phyloP scores from a whole-genome alignment of 2,888 invertebrate species.

The Drosophila subquinaria region DNA sequence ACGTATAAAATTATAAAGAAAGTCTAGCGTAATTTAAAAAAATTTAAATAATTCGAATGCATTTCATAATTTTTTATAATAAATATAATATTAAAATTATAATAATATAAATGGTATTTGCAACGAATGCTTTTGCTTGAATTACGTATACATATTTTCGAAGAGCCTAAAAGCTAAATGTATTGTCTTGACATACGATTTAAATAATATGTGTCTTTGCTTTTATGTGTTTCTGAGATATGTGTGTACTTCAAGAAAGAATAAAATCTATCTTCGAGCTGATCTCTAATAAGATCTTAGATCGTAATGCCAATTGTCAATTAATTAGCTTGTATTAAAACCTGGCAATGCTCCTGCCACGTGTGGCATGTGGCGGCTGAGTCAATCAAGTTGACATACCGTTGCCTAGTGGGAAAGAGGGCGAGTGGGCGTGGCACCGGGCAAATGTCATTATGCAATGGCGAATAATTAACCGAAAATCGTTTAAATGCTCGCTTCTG shows the following conservation, averaged over 20 bases:
- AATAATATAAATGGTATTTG: too few species aligned
- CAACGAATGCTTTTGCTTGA: too few species aligned
- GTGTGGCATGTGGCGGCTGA: constrained; percentile 43
- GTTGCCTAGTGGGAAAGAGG: constrained; percentile 14
- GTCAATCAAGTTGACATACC: constrained; percentile 47
- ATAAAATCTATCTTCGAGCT: too few species aligned
- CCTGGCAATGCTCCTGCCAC: constrained; percentile 20
- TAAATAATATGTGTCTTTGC: too few species aligned
- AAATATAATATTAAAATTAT: too few species aligned
- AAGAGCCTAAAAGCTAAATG: background rate
- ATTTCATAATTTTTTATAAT: too few species aligned
- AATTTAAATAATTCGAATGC: too few species aligned
- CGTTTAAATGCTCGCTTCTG: constrained; percentile 64
- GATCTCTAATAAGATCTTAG: background rate
- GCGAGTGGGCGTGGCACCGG: constrained; percentile 40
- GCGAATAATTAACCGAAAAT: constrained; percentile 79
- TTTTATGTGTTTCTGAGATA: too few species aligned
- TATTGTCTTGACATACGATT: too few species aligned
- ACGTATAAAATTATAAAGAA: background rate
- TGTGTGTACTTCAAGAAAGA: too few species aligned
- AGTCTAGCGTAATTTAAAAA: too few species aligned
- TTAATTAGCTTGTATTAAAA: constrained; percentile 21
- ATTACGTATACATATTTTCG: too few species aligned
- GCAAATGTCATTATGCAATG: constrained; percentile 70
- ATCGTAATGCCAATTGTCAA: background rate